phyloP scores from a whole-genome alignment of 2,797 vertebrate species.

The Gallinago stenura region DNA sequence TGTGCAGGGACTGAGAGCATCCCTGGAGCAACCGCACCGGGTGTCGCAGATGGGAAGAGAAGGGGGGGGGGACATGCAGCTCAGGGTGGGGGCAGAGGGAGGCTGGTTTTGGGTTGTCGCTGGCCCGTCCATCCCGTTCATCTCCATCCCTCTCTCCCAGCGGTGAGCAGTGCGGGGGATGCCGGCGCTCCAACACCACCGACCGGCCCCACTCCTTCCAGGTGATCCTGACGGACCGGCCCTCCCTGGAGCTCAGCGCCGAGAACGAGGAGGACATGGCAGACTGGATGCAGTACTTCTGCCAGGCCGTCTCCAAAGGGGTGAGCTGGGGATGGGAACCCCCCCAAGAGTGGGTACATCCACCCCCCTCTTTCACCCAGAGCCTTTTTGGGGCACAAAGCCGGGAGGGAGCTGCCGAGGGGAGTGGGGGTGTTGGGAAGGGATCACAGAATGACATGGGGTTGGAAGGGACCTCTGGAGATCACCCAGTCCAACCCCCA shows the following conservation, averaged over 20 bases:
- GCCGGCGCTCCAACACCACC: constrained; percentile 90
- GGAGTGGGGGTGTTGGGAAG: neutral
- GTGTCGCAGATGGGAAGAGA: accelerated
- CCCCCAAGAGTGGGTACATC: accelerated
- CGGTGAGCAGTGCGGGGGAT: constrained; percentile 95
- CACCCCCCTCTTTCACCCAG: accelerated
- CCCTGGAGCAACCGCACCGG: neutral
- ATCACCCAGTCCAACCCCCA: too few species aligned
- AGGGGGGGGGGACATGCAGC: neutral
- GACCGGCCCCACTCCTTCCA: constrained; percentile 95
- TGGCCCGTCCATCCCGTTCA: neutral
- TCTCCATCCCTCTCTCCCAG: constrained; percentile 77
- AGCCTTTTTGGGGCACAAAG: neutral
- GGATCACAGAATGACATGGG: neutral
- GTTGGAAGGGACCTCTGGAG: too few species aligned
- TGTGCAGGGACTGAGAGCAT: neutral
- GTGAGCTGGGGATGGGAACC: constrained; percentile 75
- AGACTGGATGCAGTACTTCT: constrained; percentile 96
- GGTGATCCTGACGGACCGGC: constrained; percentile 91
- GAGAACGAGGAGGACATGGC: constrained; percentile 94
- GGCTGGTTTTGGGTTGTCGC: neutral
- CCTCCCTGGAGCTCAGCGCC: constrained; percentile 91
- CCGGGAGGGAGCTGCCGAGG: accelerated
- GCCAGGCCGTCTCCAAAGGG: constrained; percentile 97
- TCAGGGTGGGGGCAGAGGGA: accelerated